Percentiles rank a stretch among this genome's conserved stretches.
Conservation (phyloP, 2,113 vertebrate species). For the Amia ocellicauda region DNA sequence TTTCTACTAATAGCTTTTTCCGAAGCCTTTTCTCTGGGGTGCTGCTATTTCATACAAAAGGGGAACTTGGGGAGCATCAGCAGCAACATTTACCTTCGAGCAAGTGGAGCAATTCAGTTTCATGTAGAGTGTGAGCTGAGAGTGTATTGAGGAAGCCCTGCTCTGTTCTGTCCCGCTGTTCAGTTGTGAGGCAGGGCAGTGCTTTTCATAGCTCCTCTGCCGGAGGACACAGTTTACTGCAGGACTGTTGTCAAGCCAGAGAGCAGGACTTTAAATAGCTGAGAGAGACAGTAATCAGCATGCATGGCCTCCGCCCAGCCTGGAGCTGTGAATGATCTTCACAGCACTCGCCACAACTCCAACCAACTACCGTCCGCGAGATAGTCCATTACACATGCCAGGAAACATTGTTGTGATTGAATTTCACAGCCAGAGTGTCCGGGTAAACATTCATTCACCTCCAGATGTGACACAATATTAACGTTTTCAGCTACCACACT, state of each 20-base stretch:
- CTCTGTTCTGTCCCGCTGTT: not conserved
- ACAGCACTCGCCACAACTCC: not conserved
- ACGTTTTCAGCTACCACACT: not conserved
- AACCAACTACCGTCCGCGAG: not conserved
- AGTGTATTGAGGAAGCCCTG: not conserved
- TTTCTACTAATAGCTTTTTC: too few species aligned
- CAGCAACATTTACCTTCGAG: not conserved
- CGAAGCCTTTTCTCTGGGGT: not conserved
- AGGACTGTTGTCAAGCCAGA: not conserved
- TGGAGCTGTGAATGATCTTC: not conserved
- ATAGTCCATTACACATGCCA: slow-evolving; percentile 8
- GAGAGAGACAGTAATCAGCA: slow-evolving; percentile 8
- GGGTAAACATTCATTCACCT: slow-evolving; percentile 2
- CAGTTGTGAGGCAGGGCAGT: not conserved
- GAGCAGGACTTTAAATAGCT: not conserved
- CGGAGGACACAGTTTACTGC: not conserved
- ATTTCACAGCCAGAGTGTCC: not conserved
- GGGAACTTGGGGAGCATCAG: not conserved
- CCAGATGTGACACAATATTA: not conserved
- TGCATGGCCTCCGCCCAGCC: not conserved
- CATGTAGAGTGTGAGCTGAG: not conserved
- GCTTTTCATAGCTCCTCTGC: not conserved
- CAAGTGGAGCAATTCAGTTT: not conserved
- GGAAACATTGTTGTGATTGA: slow-evolving; percentile 1
- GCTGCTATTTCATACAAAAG: not conserved